Evolutionary conservation across 1,140 invertebrate species (phyloP).

Genomic region (Pinna nobilis): DNA sequence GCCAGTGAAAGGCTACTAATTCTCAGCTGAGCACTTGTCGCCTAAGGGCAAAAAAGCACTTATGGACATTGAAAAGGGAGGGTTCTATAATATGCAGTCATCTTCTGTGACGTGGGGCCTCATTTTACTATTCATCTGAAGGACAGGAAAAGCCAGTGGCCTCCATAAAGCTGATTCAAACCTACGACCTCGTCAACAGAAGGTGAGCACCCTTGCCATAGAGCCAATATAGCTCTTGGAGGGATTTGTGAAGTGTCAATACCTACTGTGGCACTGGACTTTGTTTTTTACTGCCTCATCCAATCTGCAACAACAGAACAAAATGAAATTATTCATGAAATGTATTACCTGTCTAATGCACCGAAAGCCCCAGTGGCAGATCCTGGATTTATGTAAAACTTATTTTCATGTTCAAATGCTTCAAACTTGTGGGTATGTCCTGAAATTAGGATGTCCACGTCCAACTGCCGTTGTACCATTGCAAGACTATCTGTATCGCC

Average conservation of each 20-base stretch:
- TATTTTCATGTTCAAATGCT: constrained; percentile 98
- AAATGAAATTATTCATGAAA: not conserved
- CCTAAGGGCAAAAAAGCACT: too few species aligned
- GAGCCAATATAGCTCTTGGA: not conserved
- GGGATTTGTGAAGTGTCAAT: not conserved
- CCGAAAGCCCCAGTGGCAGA: constrained; percentile 98
- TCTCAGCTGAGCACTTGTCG: too few species aligned
- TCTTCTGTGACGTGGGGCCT: too few species aligned
- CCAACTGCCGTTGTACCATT: constrained; percentile 95
- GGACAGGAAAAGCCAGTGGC: too few species aligned
- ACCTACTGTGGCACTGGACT: too few species aligned
- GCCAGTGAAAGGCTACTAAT: too few species aligned
- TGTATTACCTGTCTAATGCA: constrained; percentile 86
- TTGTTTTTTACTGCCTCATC: not conserved
- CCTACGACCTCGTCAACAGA: too few species aligned
- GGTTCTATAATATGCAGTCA: too few species aligned
- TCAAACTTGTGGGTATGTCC: constrained; percentile 99
- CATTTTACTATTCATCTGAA: too few species aligned
- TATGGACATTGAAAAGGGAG: too few species aligned
- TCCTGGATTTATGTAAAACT: constrained; percentile 99
- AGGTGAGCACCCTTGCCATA: too few species aligned
- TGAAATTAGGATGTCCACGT: constrained; percentile 99
- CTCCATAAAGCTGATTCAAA: too few species aligned
- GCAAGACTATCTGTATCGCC: constrained; percentile 95
- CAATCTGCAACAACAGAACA: not conserved